Evolutionary conservation across 2,797 vertebrate species (phyloP).

Genomic region (Mus caroli): DNA sequence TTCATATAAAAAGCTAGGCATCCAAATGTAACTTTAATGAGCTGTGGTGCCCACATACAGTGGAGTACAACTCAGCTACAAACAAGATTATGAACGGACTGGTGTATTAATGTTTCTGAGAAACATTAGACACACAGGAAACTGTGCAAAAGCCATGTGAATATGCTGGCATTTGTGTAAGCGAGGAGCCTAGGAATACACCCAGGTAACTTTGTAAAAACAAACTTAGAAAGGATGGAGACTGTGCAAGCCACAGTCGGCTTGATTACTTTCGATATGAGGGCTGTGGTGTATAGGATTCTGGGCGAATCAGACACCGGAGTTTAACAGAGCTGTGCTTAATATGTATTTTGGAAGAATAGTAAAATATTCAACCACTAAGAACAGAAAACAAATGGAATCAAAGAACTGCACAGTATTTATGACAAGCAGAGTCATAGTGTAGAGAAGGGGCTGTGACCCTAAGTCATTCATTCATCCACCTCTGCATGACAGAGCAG

Average conservation of each 20-base stretch:
- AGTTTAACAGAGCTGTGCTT: neutral
- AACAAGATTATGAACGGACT: neutral
- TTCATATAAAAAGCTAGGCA: neutral
- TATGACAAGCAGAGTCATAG: neutral
- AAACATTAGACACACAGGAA: neutral
- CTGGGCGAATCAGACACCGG: too few species aligned
- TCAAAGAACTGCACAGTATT: neutral
- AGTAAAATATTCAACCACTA: neutral
- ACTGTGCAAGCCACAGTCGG: neutral
- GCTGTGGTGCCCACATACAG: accelerated
- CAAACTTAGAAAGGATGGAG: neutral
- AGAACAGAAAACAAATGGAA: slow-evolving; percentile 20
- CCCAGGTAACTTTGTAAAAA: neutral
- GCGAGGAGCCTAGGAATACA: neutral
- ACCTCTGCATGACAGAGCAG: neutral
- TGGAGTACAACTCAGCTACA: neutral
- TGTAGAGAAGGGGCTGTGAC: neutral
- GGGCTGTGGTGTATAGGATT: accelerated
- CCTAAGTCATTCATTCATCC: accelerated
- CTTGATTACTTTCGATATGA: neutral
- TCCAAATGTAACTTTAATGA: neutral
- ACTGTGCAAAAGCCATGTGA: neutral
- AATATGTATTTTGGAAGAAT: neutral
- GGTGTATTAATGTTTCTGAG: neutral
- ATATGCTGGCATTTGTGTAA: neutral